These are phyloP conservation scores for Labeo calbasu DNA, from an alignment of 2,797 vertebrate species.

Conservation along the genomic window DNA sequence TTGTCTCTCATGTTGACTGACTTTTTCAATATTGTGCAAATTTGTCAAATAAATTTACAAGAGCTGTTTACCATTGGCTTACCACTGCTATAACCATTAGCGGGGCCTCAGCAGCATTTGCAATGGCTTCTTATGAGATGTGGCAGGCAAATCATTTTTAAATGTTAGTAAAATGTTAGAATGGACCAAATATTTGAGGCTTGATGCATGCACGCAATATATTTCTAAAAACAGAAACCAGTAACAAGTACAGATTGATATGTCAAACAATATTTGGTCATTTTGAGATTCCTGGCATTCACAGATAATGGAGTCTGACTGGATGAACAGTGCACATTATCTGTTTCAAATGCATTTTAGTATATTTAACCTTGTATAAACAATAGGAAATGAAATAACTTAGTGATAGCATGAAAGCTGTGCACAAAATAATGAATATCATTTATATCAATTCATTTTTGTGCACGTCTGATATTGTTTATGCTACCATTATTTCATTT, in stretches of 20 bases:
- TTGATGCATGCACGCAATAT: background rate
- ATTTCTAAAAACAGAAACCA: background rate
- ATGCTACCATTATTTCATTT: constrained; percentile 2
- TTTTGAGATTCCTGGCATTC: background rate
- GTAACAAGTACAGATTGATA: background rate
- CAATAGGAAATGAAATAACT: background rate
- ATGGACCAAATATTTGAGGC: background rate
- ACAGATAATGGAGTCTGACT: background rate
- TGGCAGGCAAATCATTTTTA: constrained; percentile 33
- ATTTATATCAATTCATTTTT: background rate
- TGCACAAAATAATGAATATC: background rate
- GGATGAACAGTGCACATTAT: background rate
- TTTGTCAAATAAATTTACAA: background rate
- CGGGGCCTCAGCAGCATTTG: constrained; percentile 2
- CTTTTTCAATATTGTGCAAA: constrained; percentile 1
- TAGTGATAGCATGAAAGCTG: background rate
- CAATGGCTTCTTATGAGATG: background rate
- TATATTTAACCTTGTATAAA: background rate
- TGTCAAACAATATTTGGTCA: background rate
- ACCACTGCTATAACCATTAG: constrained; percentile 11
- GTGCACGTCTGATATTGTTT: background rate
- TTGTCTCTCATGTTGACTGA: constrained; percentile 34
- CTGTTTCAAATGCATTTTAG: background rate
- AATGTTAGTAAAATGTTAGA: constrained; percentile 33
- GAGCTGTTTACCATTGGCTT: constrained; percentile 62